Conservation (phyloP, 2,113 vertebrate genomes). For the Asarcornis scutulata region DNA sequence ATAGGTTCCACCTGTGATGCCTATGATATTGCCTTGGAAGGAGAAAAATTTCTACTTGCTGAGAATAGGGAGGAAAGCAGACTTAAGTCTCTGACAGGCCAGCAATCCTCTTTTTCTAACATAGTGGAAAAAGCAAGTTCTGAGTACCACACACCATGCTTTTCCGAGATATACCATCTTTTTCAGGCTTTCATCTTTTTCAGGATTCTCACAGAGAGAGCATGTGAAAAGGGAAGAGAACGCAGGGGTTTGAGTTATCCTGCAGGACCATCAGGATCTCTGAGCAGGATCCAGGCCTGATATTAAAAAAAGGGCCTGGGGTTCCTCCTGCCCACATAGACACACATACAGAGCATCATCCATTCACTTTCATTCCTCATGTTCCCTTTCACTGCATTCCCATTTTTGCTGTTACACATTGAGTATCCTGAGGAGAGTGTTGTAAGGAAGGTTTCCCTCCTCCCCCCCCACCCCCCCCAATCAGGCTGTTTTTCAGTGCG, state of each 20-base stretch:
- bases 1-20: neutral
- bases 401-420: neutral
- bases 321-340: neutral
- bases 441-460: neutral
- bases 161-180: neutral
- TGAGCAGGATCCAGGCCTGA: neutral
- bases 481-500: neutral
- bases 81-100: neutral
- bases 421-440: neutral
- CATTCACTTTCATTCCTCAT: neutral
- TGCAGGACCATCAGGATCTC: neutral
- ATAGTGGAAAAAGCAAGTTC: neutral
- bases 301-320: neutral
- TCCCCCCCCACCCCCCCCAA: neutral
- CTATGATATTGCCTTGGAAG: neutral
- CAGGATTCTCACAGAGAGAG: neutral
- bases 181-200: neutral
- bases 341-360: neutral
- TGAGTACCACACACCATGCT: neutral
- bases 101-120: neutral
- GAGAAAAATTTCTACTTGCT: neutral
- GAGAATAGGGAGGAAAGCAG: neutral
- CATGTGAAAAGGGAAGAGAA: neutral
- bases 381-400: neutral
- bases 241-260: neutral